These are phyloP conservation scores for Halcyon senegalensis DNA, from an alignment of 2,113 vertebrate genomes.

Conservation along the genomic window DNA sequence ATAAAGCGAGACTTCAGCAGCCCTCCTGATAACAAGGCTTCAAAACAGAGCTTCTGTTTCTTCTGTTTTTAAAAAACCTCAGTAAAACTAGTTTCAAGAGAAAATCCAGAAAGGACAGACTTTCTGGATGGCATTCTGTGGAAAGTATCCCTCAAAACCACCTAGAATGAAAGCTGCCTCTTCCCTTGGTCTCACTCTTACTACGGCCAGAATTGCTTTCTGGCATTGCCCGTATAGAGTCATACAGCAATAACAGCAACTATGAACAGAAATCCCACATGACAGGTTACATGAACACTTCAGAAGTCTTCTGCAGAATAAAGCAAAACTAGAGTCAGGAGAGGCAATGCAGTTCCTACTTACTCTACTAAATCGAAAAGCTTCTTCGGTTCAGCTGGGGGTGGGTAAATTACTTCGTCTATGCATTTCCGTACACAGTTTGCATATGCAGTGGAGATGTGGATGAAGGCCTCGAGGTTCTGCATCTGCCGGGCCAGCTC, in stretches of 20 bases:
- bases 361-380: slow-evolving; percentile 93
- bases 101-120: neutral
- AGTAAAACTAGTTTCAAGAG: neutral
- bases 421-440: slow-evolving; percentile 92
- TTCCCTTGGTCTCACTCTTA: neutral
- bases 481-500: slow-evolving; percentile 89
- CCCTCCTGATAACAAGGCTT: neutral
- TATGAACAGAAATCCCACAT: neutral
- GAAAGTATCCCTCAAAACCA: neutral
- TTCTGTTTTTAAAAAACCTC: neutral
- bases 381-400: slow-evolving; percentile 88
- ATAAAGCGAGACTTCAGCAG: neutral
- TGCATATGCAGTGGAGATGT: slow-evolving; percentile 93
- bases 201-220: neutral
- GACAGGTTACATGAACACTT: fast-evolving
- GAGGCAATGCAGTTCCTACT: slow-evolving; percentile 59
- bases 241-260: neutral
- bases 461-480: slow-evolving; percentile 90
- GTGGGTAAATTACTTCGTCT: slow-evolving; percentile 92
- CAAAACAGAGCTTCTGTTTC: neutral
- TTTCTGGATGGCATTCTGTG: neutral
- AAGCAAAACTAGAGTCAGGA: neutral
- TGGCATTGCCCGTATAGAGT: neutral
- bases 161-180: neutral
- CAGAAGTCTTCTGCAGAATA: neutral